Evolutionary conservation across 2,888 invertebrate species (phyloP), one percentile per base, ranked within the genome.

Genomic region (Sarcophaga caerulescens): DNA sequence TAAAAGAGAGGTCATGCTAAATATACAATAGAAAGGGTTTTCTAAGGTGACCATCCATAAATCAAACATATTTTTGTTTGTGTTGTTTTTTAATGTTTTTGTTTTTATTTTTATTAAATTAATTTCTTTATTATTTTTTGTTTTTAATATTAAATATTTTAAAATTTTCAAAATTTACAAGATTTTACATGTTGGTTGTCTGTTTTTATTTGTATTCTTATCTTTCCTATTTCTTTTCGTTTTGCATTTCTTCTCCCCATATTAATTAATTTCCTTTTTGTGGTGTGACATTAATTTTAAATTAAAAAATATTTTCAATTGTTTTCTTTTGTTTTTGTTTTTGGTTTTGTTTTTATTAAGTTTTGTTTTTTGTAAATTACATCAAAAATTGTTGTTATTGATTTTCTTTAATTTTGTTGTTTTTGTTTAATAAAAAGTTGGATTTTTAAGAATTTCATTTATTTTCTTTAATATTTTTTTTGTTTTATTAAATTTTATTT

Each of bases 151-250:
- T 87, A 84, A 83, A 80, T 87, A 87, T 87, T 89, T 89, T 87
- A 87, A 87, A 86, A 89, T 88, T 85, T 80, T 83, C 44, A 84
- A 86, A 84, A 81, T 81, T 75, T 86, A 87, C 83, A 88, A 70
- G 84, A 87, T 59, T 84, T 86, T 86, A 86, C 84, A 86, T 71
- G 66, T 70, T 52, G 57, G 59, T 79, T 75, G 14, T 85, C n/a
- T 76, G 76, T 76, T 65, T 70, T 57, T 23, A n/a, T 71, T 73
- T 19, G 5, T 62, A 45, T 45, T 2, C 35, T 35, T 35, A 35
- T 35, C 35, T 35, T 35, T 1, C 35, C 35, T 35, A 1, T 1
- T 35, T 35, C 35, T 35, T 35, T 35, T 35, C 35, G 1, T 35
- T 35, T 35, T 8, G 35, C 1, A 35, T 35, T 35, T 8, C 8